Evolutionary conservation across 1,140 invertebrate genomes (phyloP), one percentile per base, ranked within the genome.

Genomic region (Hylyphantes graminicola): DNA sequence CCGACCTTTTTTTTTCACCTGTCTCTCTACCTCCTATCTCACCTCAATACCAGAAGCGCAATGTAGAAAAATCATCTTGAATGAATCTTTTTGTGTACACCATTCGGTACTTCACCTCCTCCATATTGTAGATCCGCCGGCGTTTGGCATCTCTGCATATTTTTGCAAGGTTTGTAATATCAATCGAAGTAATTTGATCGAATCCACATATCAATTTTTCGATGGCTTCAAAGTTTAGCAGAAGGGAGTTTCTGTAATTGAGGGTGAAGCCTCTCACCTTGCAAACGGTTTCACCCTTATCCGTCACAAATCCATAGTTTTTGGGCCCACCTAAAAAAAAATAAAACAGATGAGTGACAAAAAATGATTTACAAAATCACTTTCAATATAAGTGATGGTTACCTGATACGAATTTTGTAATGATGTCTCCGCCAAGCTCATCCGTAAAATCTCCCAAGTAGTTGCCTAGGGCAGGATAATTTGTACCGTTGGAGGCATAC

Each of bases 251-350:
- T 12, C 54, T 59, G 19, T 19, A 76, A 15, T 76, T 76, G 7
- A 76, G 21, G 12, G 73, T 76, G 19, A 76, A 76, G 7, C 73
- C 73, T 13, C 73, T 12, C 8, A 76, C 59, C 21, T 76, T 76
- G 21, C 73, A 76, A 21, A 35, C 50, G 4, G 50, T 61, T 48
- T 61, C 63, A 7, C 73, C 73, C 6, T 12, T 12, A 12, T 12
- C 55, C n/a, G 73, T 76, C n/a, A 35, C 19, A n/a, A 61, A 76
- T 12, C 6, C 73, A 76, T 76, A 76, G 50, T 76, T 76, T 19
- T 76, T 76, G 5, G 73, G 54, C 7, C 57, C 73, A 61, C 55
- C 73, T 76, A 48, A 21, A 76, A 61, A 76, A 13, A 61, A 35
- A 21, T n/a, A 76, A 12, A 11, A n/a, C 17, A 74, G 8, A 19